A percentile compares a stretch with the other conserved stretches of the same genome.
Conservation (phyloP, 2,797 vertebrate genomes). For the Peromyscus aztecus region DNA sequence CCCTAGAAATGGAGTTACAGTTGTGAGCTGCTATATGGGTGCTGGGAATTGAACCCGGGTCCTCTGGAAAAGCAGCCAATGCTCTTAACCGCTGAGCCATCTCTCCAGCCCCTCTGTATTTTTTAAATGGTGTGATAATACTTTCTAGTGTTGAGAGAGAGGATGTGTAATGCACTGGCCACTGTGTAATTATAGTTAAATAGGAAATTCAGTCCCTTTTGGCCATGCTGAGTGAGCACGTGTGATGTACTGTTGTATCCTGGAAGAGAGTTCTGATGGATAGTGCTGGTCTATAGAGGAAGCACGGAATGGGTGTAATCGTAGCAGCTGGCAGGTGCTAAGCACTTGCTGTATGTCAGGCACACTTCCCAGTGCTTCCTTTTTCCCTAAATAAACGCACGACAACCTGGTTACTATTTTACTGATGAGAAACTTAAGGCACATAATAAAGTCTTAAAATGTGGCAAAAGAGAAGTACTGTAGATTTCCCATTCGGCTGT, state of each 20-base stretch:
- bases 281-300: background rate
- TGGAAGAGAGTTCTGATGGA: background rate
- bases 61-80: no score
- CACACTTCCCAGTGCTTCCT: background rate
- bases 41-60: no score
- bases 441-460: conserved; percentile 2
- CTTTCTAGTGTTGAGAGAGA: background rate
- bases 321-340: background rate
- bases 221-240: background rate
- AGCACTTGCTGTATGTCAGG: background rate
- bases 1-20: no score
- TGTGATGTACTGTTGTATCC: background rate
- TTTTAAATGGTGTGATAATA: background rate
- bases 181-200: background rate
- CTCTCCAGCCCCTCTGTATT: no score
- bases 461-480: background rate
- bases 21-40: no score
- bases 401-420: background rate
- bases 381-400: background rate
- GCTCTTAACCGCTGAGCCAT: no score
- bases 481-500: background rate
- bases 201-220: background rate
- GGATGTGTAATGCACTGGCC: background rate
- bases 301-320: fast-evolving
- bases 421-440: conserved; percentile 42